Percentiles rank a stretch among this genome's conserved stretches.
Conservation (phyloP, 2,797 vertebrate species). For the Parotocinclus haroldoi region DNA sequence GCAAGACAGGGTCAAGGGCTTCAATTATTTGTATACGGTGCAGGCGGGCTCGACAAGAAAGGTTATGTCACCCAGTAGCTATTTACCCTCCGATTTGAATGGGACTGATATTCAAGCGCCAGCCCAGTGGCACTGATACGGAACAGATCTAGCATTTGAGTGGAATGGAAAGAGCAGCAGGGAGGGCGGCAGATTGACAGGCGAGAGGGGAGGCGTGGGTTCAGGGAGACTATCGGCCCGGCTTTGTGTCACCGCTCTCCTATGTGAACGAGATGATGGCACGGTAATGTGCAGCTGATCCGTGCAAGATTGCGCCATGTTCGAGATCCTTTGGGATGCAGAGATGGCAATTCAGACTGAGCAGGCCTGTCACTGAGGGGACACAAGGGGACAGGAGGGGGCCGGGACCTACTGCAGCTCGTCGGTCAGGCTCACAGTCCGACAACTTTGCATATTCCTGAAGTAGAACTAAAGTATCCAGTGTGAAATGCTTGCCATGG, state of each 20-base stretch:
- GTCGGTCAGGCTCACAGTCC: too few relatives aligned
- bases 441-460: too few relatives aligned
- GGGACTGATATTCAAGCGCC: constrained; percentile 78
- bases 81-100: constrained; percentile 88
- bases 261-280: constrained; percentile 73
- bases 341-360: constrained; percentile 38
- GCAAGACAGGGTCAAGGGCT: constrained; percentile 98
- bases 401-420: too few relatives aligned
- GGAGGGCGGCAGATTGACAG: constrained; percentile 45
- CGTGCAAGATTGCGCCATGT: constrained; percentile 48
- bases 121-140: constrained; percentile 77
- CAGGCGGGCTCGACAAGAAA: constrained; percentile 89
- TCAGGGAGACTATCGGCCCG: constrained; percentile 47
- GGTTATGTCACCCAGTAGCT: constrained; percentile 96
- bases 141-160: constrained; percentile 73
- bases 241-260: constrained; percentile 70
- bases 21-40: constrained; percentile 99
- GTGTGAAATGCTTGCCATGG: too few relatives aligned
- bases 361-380: constrained; percentile 41
- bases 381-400: constrained; percentile 36
- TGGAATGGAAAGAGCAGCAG: constrained; percentile 46
- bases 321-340: constrained; percentile 49
- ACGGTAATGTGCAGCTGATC: constrained; percentile 67
- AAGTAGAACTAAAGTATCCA: too few relatives aligned
- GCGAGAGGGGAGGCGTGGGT: constrained; percentile 17